phyloP scores from a whole-genome alignment of 2,888 invertebrate species.

The Agrotis puta region DNA sequence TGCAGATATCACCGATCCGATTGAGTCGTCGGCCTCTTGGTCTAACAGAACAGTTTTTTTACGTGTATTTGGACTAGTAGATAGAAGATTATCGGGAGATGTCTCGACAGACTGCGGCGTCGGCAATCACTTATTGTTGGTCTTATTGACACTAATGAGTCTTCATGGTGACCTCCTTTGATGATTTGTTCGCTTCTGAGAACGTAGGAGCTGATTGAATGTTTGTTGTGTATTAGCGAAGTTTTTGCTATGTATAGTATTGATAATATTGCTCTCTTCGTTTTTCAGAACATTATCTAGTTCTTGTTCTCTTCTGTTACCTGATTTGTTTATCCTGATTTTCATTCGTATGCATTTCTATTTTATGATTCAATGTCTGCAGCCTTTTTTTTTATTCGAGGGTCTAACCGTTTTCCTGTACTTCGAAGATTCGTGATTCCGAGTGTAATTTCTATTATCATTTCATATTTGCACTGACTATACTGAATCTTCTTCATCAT shows the following conservation, averaged over 20 bases:
- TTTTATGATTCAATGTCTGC: neutral
- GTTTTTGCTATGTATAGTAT: neutral
- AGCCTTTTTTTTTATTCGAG: neutral
- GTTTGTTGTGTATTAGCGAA: conserved; percentile 13
- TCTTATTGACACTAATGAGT: conserved; percentile 65
- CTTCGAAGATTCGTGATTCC: neutral
- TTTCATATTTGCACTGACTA: neutral
- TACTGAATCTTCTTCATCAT: neutral
- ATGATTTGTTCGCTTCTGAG: conserved; percentile 55
- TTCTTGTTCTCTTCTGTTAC: no score
- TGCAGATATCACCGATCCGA: conserved; percentile 76
- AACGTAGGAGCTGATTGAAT: conserved; percentile 41
- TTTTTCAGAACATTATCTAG: no score
- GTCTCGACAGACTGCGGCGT: conserved; percentile 42
- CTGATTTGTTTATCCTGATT: neutral
- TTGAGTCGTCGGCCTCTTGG: conserved; percentile 77
- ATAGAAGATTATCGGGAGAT: conserved; percentile 67
- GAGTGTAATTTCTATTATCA: neutral
- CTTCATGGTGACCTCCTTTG: conserved; percentile 56
- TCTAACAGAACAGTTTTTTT: conserved; percentile 75
- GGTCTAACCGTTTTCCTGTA: neutral
- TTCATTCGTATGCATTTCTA: no score
- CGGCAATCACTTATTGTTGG: conserved; percentile 62
- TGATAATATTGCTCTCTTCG: no score
- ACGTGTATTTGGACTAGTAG: conserved; percentile 74